Base-by-base conservation (phyloP, 2,797 vertebrate species). In the Ctenopoma kingsleyae region DNA sequence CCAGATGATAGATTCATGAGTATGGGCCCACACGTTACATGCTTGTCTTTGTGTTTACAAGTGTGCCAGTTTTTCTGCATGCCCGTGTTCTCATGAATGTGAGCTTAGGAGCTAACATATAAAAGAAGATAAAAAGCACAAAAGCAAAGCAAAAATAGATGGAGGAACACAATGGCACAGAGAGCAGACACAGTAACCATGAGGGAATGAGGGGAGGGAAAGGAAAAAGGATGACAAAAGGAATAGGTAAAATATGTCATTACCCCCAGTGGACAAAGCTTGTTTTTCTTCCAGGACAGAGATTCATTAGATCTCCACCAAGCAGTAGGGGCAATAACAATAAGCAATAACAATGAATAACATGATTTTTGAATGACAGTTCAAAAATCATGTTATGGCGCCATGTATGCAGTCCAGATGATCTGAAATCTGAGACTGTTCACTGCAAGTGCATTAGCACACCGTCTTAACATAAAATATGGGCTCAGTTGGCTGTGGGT, bases 111-210 rank as follows among this genome's bases (percentile, higher is more conserved):
- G 66, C 61, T 76, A 58, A 68, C 8, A 7, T 17, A 52, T 13
- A 25, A 65, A 70, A 44, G 47, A 44, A 46, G 71, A 74, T 38
- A 38, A 49, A 57, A 60, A 71, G 74, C 63, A 76, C 65, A 75
- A 83, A 84, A 78, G 79, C 36, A 59, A 71, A 64, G 72, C 69
- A 84, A 82, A 84, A 87, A 86, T 83, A 87, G 80, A 75, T 17
- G 3, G 70, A 54, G 63, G 56, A 67, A 75, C 27, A 86, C 78
- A 83, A 89, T 83, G 80, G 76, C 72, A 76, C 27, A 1, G 46
- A 71, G 61, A 78, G 73, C 8, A 12, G 67, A 67, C 67, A 84
- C 74, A 86, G 86, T 84, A 81, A 82, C 66, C 44, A 65, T 9
- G 5, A 71, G 76, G 76, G 57, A 76, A 69, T 73, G 35, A 43